These are phyloP conservation scores for Cryptocheilus praepositus DNA, from an alignment of 2,888 invertebrate species.

Conservation along the genomic window DNA sequence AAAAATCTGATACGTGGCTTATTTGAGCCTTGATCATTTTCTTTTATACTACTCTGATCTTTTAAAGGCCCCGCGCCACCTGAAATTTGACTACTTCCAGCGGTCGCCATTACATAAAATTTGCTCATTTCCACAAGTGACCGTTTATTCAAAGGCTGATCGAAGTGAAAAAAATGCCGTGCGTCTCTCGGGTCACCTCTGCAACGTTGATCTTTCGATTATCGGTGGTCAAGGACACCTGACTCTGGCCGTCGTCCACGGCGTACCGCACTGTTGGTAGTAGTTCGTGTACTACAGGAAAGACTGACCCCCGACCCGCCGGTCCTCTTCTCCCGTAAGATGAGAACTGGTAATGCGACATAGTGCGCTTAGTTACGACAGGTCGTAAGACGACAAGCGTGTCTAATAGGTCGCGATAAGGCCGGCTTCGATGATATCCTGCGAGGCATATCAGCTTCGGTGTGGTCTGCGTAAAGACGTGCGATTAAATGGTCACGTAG, in stretches of 20 bases:
- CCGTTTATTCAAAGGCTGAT: too few species aligned
- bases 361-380: conserved; percentile 62
- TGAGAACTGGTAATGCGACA: conserved; percentile 58
- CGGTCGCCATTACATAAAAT: too few species aligned
- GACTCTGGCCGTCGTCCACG: conserved; percentile 26
- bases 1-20: too few species aligned
- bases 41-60: too few species aligned
- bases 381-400: conserved; percentile 62
- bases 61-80: too few species aligned
- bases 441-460: conserved; percentile 60
- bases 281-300: conserved; percentile 17
- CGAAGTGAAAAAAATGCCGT: conserved; percentile 30
- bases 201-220: conserved; percentile 42
- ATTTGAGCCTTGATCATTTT: too few species aligned
- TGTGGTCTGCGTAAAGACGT: conserved; percentile 64
- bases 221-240: conserved; percentile 52
- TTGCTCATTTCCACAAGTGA: too few species aligned
- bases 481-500: conserved; percentile 52
- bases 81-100: too few species aligned
- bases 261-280: conserved; percentile 25
- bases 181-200: too few species aligned
- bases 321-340: conserved; percentile 41
- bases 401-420: conserved; percentile 69
- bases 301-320: conserved; percentile 42
- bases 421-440: conserved; percentile 64